Conservation (phyloP, 2,797 vertebrate genomes). For the Spinus pinus region DNA sequence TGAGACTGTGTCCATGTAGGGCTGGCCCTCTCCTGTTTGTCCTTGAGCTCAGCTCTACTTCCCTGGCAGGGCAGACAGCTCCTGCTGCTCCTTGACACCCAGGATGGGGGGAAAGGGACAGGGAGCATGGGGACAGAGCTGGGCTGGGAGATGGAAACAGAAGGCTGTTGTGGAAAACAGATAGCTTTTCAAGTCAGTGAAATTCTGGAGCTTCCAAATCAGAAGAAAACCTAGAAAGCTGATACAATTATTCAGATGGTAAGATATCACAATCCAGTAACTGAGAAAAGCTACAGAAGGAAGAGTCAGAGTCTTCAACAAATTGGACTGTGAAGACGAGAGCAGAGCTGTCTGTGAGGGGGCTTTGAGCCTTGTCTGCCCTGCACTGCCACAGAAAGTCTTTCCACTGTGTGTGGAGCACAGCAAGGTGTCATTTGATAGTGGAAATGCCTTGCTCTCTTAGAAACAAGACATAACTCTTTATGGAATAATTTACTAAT, state of each 20-base stretch:
- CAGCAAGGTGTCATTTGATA: background rate
- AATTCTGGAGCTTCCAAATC: background rate
- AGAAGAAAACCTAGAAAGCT: background rate
- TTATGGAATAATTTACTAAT: constrained; percentile 25
- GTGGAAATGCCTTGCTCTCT: background rate
- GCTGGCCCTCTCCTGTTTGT: background rate
- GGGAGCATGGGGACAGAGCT: background rate
- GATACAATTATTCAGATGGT: background rate
- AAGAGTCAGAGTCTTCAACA: background rate
- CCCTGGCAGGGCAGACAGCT: background rate
- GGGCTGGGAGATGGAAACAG: background rate
- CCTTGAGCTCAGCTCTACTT: background rate
- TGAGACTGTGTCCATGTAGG: fast-evolving
- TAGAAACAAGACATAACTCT: background rate
- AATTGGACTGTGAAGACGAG: background rate
- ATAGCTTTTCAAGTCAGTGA: background rate
- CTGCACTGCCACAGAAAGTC: background rate
- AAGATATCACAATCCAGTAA: background rate
- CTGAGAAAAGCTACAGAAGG: background rate
- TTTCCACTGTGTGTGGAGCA: background rate
- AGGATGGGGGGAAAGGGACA: background rate
- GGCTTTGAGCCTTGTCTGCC: background rate
- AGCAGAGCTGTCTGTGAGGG: background rate
- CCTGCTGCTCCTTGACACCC: background rate
- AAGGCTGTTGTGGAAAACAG: background rate